Conservation (phyloP, 1,140 invertebrate species). For the Mamestra configurata region DNA sequence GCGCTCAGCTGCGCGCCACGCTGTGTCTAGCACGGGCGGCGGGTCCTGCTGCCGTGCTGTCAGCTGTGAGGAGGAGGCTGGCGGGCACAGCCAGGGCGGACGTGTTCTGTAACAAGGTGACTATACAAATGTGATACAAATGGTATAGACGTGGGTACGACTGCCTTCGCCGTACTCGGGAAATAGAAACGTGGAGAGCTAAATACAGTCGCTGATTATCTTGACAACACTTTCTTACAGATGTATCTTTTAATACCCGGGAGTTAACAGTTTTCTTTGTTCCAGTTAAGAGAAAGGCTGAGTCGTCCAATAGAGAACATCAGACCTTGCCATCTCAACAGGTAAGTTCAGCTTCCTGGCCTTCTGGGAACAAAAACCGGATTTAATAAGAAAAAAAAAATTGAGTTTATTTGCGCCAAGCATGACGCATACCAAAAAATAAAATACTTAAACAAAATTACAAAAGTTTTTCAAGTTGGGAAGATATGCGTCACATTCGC, state of each 20-base stretch:
- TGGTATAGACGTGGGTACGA: too few species aligned
- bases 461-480: too few species aligned
- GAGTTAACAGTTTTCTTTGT: slow-evolving; percentile 53
- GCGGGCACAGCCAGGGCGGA: slow-evolving; percentile 71
- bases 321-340: slow-evolving; percentile 64
- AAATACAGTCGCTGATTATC: not conserved
- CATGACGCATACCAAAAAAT: too few species aligned
- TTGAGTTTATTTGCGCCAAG: too few species aligned
- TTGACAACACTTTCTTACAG: too few species aligned
- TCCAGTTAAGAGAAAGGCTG: slow-evolving; percentile 77
- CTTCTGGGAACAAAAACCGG: too few species aligned
- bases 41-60: slow-evolving; percentile 77
- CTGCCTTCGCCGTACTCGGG: too few species aligned
- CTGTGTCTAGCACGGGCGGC: slow-evolving; percentile 80
- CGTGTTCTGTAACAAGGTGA: slow-evolving; percentile 76
- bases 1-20: slow-evolving; percentile 73
- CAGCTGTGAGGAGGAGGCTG: slow-evolving; percentile 75
- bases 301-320: slow-evolving; percentile 76
- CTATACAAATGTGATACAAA: slow-evolving; percentile 52
- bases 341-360: slow-evolving; percentile 56
- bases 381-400: too few species aligned
- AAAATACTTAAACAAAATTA: too few species aligned
- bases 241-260: too few species aligned
- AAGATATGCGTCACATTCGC: too few species aligned
- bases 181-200: too few species aligned